A percentile compares a stretch with the other conserved stretches of the same genome.
Evolutionary conservation across 2,888 invertebrate genomes (phyloP).

Genomic region (Ferdinandea cuprea): DNA sequence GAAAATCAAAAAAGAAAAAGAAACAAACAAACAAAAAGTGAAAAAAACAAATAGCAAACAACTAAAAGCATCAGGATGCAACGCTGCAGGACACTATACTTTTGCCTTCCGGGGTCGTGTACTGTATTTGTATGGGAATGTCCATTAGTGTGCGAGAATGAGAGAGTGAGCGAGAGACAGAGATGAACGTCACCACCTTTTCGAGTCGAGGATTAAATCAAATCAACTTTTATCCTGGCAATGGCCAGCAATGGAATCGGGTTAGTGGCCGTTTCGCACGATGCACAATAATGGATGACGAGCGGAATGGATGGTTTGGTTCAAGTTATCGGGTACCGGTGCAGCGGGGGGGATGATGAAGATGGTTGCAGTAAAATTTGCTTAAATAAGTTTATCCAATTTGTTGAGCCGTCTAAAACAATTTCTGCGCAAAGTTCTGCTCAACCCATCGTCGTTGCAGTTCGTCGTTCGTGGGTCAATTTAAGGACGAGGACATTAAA

Average conservation of each 20-base stretch:
- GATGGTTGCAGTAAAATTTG: constrained; percentile 47
- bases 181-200: constrained; percentile 37
- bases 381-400: constrained; percentile 71
- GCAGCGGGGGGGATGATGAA: too few species aligned
- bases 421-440: constrained; percentile 32
- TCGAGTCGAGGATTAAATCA: constrained; percentile 68
- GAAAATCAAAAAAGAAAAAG: constrained; percentile 16
- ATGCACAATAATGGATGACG: constrained; percentile 65
- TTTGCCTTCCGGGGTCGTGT: constrained; percentile 58
- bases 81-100: constrained; percentile 61
- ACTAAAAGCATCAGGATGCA: constrained; percentile 67
- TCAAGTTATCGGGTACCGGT: constrained; percentile 39
- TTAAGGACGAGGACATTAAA: constrained; percentile 8
- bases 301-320: constrained; percentile 57
- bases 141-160: neutral
- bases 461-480: constrained; percentile 3
- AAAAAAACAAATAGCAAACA: constrained; percentile 55
- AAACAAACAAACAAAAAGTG: neutral
- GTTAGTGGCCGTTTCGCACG: constrained; percentile 69
- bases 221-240: constrained; percentile 68
- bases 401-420: constrained; percentile 67
- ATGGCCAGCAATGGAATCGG: constrained; percentile 62
- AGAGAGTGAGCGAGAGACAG: neutral
- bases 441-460: neutral
- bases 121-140: constrained; percentile 11